A percentile compares a stretch with the other conserved stretches of the same genome.
Evolutionary conservation across 2,888 invertebrate genomes (phyloP).

Genomic region (Melipona bicolor): DNA sequence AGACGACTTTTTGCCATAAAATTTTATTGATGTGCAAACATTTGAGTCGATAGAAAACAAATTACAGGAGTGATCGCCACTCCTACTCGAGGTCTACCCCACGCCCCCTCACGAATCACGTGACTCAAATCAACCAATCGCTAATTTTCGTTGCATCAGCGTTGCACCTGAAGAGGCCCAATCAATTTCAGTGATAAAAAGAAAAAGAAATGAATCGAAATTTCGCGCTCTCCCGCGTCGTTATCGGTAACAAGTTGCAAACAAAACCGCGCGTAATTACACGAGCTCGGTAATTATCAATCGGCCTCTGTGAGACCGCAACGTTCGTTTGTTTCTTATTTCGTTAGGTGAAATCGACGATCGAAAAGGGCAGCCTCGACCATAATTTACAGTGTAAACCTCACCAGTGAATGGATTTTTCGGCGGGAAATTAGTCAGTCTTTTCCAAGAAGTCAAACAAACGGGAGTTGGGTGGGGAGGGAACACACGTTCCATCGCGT

Average conservation of each 20-base stretch:
- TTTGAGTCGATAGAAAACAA: too few relatives aligned
- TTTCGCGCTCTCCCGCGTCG: neutral
- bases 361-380: neutral
- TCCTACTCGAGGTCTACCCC: too few relatives aligned
- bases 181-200: too few relatives aligned
- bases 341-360: neutral
- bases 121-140: too few relatives aligned
- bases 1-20: too few relatives aligned
- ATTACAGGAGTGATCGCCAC: too few relatives aligned
- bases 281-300: conserved; percentile 1
- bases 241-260: conserved; percentile 15
- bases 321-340: conserved; percentile 9
- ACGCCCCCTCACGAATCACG: too few relatives aligned
- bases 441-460: neutral
- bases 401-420: neutral
- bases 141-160: too few relatives aligned
- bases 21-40: too few relatives aligned
- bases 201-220: neutral
- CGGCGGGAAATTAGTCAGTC: neutral
- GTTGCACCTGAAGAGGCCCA: too few relatives aligned
- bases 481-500: neutral
- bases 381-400: conserved; percentile 18
- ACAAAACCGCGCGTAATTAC: neutral
- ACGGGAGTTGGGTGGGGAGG: neutral
- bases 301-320: neutral